Evolutionary conservation across 2,888 invertebrate species (phyloP), one percentile per base, ranked within the genome.

Genomic region (Nesidiocoris tenuis): DNA sequence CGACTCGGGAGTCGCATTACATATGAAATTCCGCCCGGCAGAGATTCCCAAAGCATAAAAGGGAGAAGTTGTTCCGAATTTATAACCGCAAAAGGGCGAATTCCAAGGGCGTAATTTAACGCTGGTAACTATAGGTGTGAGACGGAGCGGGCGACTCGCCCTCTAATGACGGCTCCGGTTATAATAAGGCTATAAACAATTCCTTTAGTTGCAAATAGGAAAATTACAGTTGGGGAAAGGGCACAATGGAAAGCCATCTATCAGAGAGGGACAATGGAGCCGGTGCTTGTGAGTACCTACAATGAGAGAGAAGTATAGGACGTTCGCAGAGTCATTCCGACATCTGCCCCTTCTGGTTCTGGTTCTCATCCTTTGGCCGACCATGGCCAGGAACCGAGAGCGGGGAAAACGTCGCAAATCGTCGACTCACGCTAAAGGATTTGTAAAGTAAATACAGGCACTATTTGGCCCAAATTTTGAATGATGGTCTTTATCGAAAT

Each of bases 171-270:
- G 70, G 72, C 61, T 59, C 17, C 25, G 74, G 74, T 65, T 65
- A 66, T 74, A 74, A 74, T 74, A 74, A 74, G 74, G 74, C 74
- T 65, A 74, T 74, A 74, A 74, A 74, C 74, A 74, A 74, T 74
- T 74, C 74, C 74, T 74, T 39, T 74, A 74, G 74, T 74, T 66
- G 74, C 74, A 74, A 74, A 74, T 74, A 74, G 74, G 65, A 74
- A 74, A 65, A 74, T 74, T 74, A 74, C 74, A 74, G 74, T 74
- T 74, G 65, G 74, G 39, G 39, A 39, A 39, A 65, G 64, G 74
- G 56, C 64, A 74, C 74, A 74, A 74, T 74, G 74, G 74, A 74
- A 64, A 66, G 55, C 74, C 74, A 74, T 74, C 74, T 74, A 74
- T 74, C 74, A 74, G 65, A 12, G 19, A 54, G 18, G 63, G 54